Evolutionary conservation across 1,140 invertebrate genomes (phyloP).

Genomic region (Drosophila kanapiae): DNA sequence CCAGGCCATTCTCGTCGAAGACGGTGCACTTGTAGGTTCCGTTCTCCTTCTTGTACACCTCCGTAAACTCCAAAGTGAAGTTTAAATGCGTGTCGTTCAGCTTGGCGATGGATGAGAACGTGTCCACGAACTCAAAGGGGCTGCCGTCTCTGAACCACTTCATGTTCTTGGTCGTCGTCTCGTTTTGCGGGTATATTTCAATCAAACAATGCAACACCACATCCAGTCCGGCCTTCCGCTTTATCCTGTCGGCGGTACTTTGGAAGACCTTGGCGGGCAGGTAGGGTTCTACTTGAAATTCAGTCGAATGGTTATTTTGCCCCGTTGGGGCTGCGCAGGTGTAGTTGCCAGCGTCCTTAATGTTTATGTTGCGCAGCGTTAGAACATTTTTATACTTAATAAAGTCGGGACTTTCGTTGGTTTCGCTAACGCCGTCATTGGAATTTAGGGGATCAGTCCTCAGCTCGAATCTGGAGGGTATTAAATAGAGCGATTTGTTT

Average conservation of each 20-base stretch:
- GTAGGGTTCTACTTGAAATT: constrained; percentile 83
- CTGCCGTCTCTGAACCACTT: constrained; percentile 88
- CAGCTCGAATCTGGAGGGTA: constrained; percentile 41
- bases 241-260: constrained; percentile 85
- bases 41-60: constrained; percentile 88
- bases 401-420: constrained; percentile 38
- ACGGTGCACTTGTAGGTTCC: constrained; percentile 88
- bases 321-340: constrained; percentile 84
- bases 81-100: constrained; percentile 88
- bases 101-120: constrained; percentile 67
- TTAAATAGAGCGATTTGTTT: background rate
- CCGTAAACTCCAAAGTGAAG: constrained; percentile 86
- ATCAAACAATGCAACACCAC: constrained; percentile 87
- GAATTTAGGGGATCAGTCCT: constrained; percentile 23
- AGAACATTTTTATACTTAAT: constrained; percentile 63
- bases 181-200: constrained; percentile 87
- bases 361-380: constrained; percentile 77
- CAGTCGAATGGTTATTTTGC: constrained; percentile 56
- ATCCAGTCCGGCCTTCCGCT: constrained; percentile 86
- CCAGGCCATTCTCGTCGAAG: constrained; percentile 55
- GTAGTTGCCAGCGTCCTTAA: constrained; percentile 86
- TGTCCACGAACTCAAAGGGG: constrained; percentile 78
- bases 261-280: constrained; percentile 86
- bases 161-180: constrained; percentile 80
- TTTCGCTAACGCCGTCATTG: constrained; percentile 34